Evolutionary conservation across 2,888 invertebrate species (phyloP), one percentile per base, ranked within the genome.

Genomic region (Caenorhabditis sp.): DNA sequence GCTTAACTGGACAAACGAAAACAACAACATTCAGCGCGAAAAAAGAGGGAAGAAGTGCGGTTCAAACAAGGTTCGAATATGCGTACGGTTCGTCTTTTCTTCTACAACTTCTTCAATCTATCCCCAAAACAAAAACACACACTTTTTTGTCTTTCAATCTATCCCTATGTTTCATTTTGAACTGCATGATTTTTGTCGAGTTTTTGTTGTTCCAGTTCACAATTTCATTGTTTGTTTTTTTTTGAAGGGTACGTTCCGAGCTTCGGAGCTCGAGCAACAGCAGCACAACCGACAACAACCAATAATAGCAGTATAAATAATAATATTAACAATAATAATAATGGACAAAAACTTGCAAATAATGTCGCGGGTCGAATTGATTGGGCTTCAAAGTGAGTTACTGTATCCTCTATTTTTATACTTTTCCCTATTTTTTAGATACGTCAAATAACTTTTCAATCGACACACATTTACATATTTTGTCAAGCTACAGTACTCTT

Each of bases 361-460:
- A 43, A 43, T 43, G 43, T 17, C 49, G 66, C 80, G 65, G 91
- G 91, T 54, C 90, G 93, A 71, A 92, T 92, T 64, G 93, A 93
- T 89, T 93, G 93, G 93, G 92, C 93, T 67, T 92, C 93, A 72
- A 93, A 93, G 91, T 94, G 83, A 83, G 88, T 83, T n/a, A 21
- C 12, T 21, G 10, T 61, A 8, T 54, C 12, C 23, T 26, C 23
- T 24, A 21, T 26, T 26, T 57, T 26, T 23, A 53, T 2, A 23
- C 26, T 24, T 24, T 55, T 55, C 8, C 55, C n/a, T n/a, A n/a
- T n/a, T n/a, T n/a, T n/a, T n/a, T n/a, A 55, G 55, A 55, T 55
- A 55, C 27, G 55, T 55, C 24, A 55, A 55, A 55, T 55, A 55
- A 53, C 31, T 31, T 10, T 31, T 31, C 31, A 6, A 31, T 31